Conservation (phyloP, 2,888 invertebrate genomes). For the Choristoneura rosaceana region DNA sequence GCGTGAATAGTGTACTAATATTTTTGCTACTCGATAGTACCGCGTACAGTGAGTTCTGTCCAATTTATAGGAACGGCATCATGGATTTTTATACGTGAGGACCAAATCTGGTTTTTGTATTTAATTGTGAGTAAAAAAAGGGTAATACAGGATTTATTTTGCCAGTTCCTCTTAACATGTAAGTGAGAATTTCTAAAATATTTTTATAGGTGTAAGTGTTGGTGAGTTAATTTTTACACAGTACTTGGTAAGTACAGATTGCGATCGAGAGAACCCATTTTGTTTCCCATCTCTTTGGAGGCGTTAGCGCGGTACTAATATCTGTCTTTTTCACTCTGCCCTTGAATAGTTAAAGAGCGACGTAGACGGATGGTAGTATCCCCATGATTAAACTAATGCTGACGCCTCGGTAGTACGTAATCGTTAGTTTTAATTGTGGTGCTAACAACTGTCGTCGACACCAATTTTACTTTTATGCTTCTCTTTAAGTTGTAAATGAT, state of each 20-base stretch:
- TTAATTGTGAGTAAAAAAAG: constrained; percentile 61
- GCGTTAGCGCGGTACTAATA: constrained; percentile 7
- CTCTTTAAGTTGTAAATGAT: constrained; percentile 68
- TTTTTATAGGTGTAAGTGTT: constrained; percentile 84
- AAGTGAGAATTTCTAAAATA: constrained; percentile 85
- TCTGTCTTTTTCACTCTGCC: constrained; percentile 7
- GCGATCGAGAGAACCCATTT: constrained; percentile 29
- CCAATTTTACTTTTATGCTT: constrained; percentile 69
- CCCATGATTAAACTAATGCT: neutral
- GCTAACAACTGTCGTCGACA: constrained; percentile 74
- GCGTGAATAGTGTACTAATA: constrained; percentile 81
- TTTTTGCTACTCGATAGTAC: constrained; percentile 79
- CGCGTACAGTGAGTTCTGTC: constrained; percentile 73
- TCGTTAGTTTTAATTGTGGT: constrained; percentile 74
- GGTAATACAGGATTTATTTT: constrained; percentile 82
- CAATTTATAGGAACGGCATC: constrained; percentile 80
- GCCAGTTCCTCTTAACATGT: constrained; percentile 84
- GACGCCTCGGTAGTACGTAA: constrained; percentile 47
- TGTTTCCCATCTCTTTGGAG: constrained; percentile 34
- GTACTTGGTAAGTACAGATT: constrained; percentile 64
- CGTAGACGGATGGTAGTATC: constrained; percentile 4
- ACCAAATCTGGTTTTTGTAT: constrained; percentile 77
- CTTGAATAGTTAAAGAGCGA: neutral
- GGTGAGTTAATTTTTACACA: constrained; percentile 79
- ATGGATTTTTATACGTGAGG: constrained; percentile 77